Conservation (phyloP, 2,113 vertebrate species). For the Anseranas semipalmata region DNA sequence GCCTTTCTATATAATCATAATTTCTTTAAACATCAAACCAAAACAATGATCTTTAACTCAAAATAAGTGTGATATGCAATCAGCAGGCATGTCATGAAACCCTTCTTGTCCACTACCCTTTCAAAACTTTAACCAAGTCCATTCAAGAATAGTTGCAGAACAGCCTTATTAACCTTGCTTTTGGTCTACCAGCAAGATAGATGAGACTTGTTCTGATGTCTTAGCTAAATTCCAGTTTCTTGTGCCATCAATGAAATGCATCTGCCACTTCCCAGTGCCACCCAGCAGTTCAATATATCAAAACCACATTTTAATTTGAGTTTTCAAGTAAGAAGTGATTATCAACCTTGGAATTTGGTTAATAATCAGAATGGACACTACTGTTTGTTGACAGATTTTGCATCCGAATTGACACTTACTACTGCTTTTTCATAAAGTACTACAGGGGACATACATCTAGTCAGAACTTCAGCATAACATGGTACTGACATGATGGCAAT, state of each 20-base stretch:
- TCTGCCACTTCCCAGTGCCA: not conserved
- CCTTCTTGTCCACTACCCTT: not conserved
- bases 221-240: not conserved
- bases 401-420: not conserved
- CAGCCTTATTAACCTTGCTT: not conserved
- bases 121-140: not conserved
- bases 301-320: not conserved
- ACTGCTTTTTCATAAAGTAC: not conserved
- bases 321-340: not conserved
- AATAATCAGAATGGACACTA: not conserved
- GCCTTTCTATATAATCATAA: not conserved
- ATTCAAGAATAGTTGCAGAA: not conserved
- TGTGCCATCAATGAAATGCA: not conserved
- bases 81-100: rapidly evolving
- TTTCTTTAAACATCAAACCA: not conserved
- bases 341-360: not conserved
- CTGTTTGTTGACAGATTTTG: not conserved
- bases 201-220: not conserved
- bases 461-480: not conserved
- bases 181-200: not conserved
- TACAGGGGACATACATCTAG: not conserved
- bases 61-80: not conserved
- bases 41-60: not conserved
- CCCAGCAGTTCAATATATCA: not conserved
- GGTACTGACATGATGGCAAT: not conserved